Conservation (phyloP, 2,113 vertebrate species). For the Mystacornis crossleyi region DNA sequence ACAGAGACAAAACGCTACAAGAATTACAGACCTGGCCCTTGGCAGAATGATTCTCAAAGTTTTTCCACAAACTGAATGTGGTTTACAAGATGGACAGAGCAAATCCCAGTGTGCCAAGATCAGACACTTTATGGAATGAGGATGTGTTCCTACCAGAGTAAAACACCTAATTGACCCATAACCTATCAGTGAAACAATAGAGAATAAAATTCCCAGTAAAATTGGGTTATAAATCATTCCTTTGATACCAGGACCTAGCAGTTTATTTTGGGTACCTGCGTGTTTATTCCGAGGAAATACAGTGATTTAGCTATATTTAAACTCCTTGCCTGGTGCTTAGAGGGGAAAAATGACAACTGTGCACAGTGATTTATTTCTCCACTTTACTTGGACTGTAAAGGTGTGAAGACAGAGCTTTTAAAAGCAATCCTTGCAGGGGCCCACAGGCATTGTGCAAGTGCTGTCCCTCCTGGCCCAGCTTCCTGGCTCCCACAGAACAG, state of each 20-base stretch:
- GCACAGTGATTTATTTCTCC: constrained; percentile 37
- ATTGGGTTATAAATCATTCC: constrained; percentile 71
- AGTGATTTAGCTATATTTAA: constrained; percentile 47
- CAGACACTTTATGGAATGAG: neutral
- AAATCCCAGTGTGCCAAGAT: neutral
- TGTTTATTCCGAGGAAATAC: constrained; percentile 43
- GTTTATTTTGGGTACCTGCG: constrained; percentile 62
- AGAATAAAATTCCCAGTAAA: constrained; percentile 51
- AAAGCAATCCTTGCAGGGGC: neutral
- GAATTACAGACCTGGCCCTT: neutral
- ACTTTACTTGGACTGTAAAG: neutral
- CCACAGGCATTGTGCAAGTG: neutral
- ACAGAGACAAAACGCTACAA: neutral
- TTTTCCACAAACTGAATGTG: neutral
- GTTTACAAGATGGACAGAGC: neutral
- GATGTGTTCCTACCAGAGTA: neutral
- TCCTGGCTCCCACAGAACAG: neutral
- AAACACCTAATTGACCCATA: constrained; percentile 55
- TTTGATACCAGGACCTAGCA: constrained; percentile 13
- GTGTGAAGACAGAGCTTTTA: neutral
- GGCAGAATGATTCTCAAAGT: neutral
- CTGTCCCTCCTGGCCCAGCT: neutral
- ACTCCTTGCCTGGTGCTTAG: neutral
- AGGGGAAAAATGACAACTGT: constrained; percentile 37
- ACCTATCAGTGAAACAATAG: constrained; percentile 44